Evolutionary conservation across 1,140 invertebrate genomes (phyloP).

Genomic region (Hyles euphorbiae): DNA sequence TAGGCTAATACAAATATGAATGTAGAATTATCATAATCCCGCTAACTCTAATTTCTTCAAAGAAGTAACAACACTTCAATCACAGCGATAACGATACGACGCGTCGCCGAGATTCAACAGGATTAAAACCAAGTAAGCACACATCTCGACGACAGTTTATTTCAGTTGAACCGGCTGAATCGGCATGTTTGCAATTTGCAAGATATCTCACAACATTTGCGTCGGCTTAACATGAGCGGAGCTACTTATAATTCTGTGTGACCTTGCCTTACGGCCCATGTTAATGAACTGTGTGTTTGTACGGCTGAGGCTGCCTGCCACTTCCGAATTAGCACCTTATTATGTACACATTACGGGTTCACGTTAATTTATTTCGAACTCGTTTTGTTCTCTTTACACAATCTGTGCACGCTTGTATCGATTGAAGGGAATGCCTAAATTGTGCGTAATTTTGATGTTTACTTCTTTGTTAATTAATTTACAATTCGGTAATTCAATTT

Average conservation of each 20-base stretch:
- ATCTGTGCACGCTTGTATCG: neutral
- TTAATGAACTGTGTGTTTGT: conserved; percentile 24
- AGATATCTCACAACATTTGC: conserved; percentile 1
- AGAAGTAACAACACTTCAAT: no score
- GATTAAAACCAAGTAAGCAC: no score
- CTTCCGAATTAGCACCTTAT: conserved; percentile 28
- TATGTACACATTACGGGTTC: conserved; percentile 13
- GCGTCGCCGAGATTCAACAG: no score
- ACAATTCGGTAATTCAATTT: neutral
- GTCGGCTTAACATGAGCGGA: neutral
- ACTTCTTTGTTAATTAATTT: no score
- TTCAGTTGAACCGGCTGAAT: no score
- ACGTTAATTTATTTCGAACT: conserved; percentile 2
- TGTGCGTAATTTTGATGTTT: no score
- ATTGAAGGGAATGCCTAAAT: no score
- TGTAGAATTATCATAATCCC: no score
- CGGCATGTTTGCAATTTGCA: neutral
- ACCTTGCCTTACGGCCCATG: conserved; percentile 22
- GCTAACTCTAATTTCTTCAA: no score
- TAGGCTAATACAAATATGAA: no score
- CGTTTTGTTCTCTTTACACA: neutral
- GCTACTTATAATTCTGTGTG: conserved; percentile 12
- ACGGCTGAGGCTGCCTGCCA: conserved; percentile 9
- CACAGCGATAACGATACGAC: no score
- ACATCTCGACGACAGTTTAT: no score